Evolutionary conservation across 1,140 invertebrate genomes (phyloP).

Genomic region (Brachionus rotundiformis): DNA sequence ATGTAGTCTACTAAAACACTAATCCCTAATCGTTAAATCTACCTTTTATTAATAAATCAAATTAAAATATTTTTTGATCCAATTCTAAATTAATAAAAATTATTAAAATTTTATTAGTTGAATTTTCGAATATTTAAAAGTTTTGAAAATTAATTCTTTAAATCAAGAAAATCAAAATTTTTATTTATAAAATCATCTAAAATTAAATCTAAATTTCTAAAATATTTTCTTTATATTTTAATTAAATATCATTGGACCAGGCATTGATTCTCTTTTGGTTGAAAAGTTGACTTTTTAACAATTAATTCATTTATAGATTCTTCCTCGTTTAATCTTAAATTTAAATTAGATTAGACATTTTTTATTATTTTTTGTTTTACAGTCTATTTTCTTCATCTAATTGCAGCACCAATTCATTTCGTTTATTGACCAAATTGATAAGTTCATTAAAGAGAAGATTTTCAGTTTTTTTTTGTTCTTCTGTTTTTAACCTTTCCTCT

Average conservation of each 20-base stretch:
- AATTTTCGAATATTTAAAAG: too few relatives aligned
- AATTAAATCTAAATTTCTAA: neutral
- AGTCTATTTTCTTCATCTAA: constrained; percentile 50
- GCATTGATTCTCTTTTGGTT: constrained; percentile 7
- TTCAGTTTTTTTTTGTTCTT: constrained; percentile 45
- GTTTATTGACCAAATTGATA: constrained; percentile 28
- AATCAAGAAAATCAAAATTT: too few relatives aligned
- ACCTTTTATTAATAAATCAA: too few relatives aligned
- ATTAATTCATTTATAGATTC: constrained; percentile 34
- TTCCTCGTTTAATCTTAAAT: constrained; percentile 11
- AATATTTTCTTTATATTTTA: neutral
- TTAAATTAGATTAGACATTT: neutral
- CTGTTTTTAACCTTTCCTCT: constrained; percentile 13
- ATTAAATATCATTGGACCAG: constrained; percentile 2
- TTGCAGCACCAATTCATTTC: constrained; percentile 40
- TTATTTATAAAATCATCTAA: too few relatives aligned
- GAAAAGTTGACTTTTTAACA: constrained; percentile 12
- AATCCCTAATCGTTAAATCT: too few relatives aligned
- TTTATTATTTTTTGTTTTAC: neutral
- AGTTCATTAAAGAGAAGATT: constrained; percentile 23
- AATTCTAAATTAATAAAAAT: too few relatives aligned
- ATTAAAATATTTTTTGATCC: too few relatives aligned
- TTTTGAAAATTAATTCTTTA: too few relatives aligned
- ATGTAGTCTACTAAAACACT: too few relatives aligned
- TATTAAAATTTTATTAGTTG: too few relatives aligned